Conservation (phyloP, 2,888 invertebrate genomes). For the Desoria tigrina region DNA sequence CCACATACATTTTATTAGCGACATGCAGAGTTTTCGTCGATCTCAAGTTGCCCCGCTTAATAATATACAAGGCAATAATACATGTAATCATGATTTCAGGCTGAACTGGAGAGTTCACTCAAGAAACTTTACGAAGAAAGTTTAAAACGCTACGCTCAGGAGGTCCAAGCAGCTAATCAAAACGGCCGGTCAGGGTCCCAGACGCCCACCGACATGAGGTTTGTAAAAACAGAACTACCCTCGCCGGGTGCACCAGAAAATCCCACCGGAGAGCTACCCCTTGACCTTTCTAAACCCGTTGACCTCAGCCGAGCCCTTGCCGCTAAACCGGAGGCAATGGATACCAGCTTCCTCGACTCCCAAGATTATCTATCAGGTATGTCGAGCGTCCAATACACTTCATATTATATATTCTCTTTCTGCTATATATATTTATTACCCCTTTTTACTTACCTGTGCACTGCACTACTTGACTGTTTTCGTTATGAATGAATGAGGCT, state of each 20-base stretch:
- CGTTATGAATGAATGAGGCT: slow-evolving; percentile 8
- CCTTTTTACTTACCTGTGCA: slow-evolving; percentile 45
- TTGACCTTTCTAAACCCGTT: slow-evolving; percentile 82
- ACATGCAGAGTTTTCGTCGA: too few species aligned
- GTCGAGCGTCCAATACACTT: slow-evolving; percentile 7
- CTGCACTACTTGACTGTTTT: slow-evolving; percentile 37
- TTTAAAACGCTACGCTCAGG: slow-evolving; percentile 83
- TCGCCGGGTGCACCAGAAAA: slow-evolving; percentile 33
- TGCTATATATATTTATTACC: slow-evolving; percentile 10
- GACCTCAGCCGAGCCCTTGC: slow-evolving; percentile 74
- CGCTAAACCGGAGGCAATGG: slow-evolving; percentile 59
- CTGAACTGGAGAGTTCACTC: slow-evolving; percentile 79
- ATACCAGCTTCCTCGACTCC: slow-evolving; percentile 44
- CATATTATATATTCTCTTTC: slow-evolving; percentile 4
- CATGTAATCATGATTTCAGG: too few species aligned
- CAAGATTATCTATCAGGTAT: slow-evolving; percentile 52
- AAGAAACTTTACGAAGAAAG: slow-evolving; percentile 90
- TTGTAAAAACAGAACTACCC: slow-evolving; percentile 40
- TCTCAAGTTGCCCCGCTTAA: too few species aligned
- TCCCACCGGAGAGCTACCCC: slow-evolving; percentile 67
- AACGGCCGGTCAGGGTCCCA: slow-evolving; percentile 54
- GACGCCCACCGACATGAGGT: slow-evolving; percentile 54
- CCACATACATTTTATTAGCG: too few species aligned
- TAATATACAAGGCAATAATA: too few species aligned
- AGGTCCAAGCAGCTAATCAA: slow-evolving; percentile 62